These are phyloP conservation scores for Oedothorax gibbosus DNA, from an alignment of 1,140 invertebrate genomes.

Conservation along the genomic window DNA sequence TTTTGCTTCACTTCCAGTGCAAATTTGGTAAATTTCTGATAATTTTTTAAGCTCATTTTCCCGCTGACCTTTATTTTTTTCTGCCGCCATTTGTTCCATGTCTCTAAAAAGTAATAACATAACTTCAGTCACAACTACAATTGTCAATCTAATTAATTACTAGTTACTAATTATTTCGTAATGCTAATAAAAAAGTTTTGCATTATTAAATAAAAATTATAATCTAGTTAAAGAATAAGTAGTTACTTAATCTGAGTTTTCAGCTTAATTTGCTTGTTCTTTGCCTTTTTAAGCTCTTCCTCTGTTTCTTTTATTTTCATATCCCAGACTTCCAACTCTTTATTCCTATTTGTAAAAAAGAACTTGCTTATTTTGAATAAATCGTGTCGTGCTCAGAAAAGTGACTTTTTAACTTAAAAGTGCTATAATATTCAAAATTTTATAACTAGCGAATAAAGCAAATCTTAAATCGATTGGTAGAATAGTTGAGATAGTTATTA, in stretches of 20 bases:
- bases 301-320: not conserved
- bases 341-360: constrained; percentile 7
- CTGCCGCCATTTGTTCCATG: not conserved
- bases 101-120: not conserved
- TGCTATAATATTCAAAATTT: no score
- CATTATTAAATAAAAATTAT: no score
- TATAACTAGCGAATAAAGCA: no score
- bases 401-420: no score
- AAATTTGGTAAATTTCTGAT: constrained; percentile 23
- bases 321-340: constrained; percentile 15
- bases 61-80: not conserved
- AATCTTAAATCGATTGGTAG: no score
- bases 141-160: no score
- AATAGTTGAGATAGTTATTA: no score
- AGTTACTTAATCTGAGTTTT: constrained; percentile 10
- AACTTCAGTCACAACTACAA: not conserved
- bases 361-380: not conserved
- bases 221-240: not conserved
- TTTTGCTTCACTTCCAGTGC: constrained; percentile 23
- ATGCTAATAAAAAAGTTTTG: no score
- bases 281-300: not conserved
- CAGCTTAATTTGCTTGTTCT: not conserved
- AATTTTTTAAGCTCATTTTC: constrained; percentile 18
- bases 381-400: not conserved
- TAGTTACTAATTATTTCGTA: no score